Percentiles rank a stretch among this genome's conserved stretches.
Conservation (phyloP, 2,113 vertebrate species). For the Dicentrarchus labrax region DNA sequence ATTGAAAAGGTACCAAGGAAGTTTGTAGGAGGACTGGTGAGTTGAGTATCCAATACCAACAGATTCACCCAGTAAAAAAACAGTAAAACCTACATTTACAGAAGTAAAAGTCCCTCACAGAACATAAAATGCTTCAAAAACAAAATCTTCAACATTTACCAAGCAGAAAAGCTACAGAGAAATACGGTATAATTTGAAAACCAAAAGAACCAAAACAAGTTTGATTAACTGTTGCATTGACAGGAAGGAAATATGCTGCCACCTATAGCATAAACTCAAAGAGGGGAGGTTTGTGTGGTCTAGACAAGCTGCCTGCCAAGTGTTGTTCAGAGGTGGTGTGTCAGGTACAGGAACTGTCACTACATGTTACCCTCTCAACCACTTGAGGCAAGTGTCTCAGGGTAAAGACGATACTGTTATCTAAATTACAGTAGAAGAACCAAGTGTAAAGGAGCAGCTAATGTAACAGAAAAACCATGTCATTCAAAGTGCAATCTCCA, state of each 20-base stretch:
- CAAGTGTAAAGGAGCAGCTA: slow-evolving; percentile 21
- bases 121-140: not conserved
- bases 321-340: slow-evolving; percentile 48
- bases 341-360: slow-evolving; percentile 66
- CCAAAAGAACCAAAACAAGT: not conserved
- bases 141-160: not conserved
- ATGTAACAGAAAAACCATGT: not conserved
- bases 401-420: slow-evolving; percentile 24
- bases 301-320: slow-evolving; percentile 67
- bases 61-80: not conserved
- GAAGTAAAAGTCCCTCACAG: too few relatives aligned
- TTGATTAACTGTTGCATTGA: not conserved
- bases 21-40: not conserved
- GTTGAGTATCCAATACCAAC: not conserved
- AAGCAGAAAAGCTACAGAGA: not conserved
- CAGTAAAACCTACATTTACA: not conserved
- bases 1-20: not conserved
- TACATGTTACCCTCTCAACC: slow-evolving; percentile 35
- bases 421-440: slow-evolving; percentile 16
- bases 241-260: slow-evolving; percentile 13
- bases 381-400: slow-evolving; percentile 59
- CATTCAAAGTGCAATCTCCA: slow-evolving; percentile 18
- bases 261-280: slow-evolving; percentile 42
- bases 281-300: slow-evolving; percentile 47
- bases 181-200: not conserved